Base-by-base conservation (phyloP, 2,888 invertebrate genomes). In the Lasioglossum pauxillum region DNA sequence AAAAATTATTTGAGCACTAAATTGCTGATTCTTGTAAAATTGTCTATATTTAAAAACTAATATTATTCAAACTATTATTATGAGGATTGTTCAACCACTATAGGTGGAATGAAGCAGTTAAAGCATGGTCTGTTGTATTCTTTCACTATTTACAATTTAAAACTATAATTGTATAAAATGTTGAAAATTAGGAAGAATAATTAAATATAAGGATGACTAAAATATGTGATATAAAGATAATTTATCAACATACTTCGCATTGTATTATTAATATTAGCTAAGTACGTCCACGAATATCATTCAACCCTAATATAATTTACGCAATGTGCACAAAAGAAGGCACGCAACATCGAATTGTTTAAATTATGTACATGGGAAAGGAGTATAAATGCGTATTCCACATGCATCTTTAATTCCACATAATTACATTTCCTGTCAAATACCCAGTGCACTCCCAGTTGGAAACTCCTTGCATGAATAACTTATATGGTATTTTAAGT, bases 371-470 rank as follows among this genome's bases (percentile, higher is more conserved):
- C 64, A 19, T 31, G 64, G 64, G 31, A 31, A 31, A 16, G 64
- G 19, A 64, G 16, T 64, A 8, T 1, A 27, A 16, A 19, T 31
- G 31, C 64, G 31, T 64, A 31, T 60, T 16, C 19, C 31, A 31
- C 8, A 64, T 64, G 19, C 16, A 31, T 64, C 19, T 31, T 31
- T 64, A n/a, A 57, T 31, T 64, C 16, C 8, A 64, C 31, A 64
- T 31, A 64, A 64, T 64, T 64, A 8, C 64, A 31, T 64, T 64
- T 64, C 64, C 64, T 64, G 64, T 16, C 31, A 64, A 64, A 64
- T 31, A n/a, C n/a, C 57, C 2, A 19, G 16, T 19, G 14, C 64
- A 14, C 31, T 64, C 64, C 7, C 64, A 31, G 64, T 19, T 64
- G 31, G 64, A 16, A 31, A 64, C 64, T 64, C 64, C 7, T 31